Base-by-base conservation (phyloP, 2,888 invertebrate genomes). In the Plebejus argus region DNA sequence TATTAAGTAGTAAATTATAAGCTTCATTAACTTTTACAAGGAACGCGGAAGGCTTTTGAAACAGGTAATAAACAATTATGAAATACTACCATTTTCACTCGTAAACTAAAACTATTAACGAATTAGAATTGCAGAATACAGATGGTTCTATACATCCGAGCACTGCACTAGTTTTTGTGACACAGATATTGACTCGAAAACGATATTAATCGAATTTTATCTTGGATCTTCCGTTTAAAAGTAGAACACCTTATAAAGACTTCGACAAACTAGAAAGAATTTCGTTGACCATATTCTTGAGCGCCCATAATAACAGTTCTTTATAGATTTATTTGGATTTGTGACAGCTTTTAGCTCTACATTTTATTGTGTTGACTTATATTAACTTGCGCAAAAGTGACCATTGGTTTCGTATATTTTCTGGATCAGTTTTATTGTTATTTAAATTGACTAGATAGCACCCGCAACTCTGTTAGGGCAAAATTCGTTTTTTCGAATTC, bases 1-100 rank as follows among this genome's bases (percentile, higher is more conserved):
- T 58, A 58, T 58, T 8, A 58, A 10, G 20, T 58, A 66, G 23
- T 28, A 5, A 66, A 66, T 66, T 72, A 72, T 72, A 12, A 72
- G 72, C 45, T 72, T 45, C 20, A 72, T 20, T 72, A 72, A 72
- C 71, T 72, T 20, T 66, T 20, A 28, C 28, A 33, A 66, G 66
- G 33, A 10, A 66, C 28, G 28, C 66, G 66, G 66, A 66, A 66
- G 66, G n/a, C 61, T 66, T 28, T 23, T 15, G 28, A 23, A 66
- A 15, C 23, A 28, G 23, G 23, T 23, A 20, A 61, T 61, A 61
- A 61, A 61, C 6, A 20, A 20, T 20, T 61, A 61, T 61, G 20
- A 20, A 53, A 53, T 53, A 20, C 20, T 20, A 20, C 58, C 58
- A 61, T 66, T 66, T 66, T 66, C 0, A 66, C 28, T 33, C 28